phyloP scores from a whole-genome alignment of 1,140 invertebrate species.

The Dreissena polymorpha region DNA sequence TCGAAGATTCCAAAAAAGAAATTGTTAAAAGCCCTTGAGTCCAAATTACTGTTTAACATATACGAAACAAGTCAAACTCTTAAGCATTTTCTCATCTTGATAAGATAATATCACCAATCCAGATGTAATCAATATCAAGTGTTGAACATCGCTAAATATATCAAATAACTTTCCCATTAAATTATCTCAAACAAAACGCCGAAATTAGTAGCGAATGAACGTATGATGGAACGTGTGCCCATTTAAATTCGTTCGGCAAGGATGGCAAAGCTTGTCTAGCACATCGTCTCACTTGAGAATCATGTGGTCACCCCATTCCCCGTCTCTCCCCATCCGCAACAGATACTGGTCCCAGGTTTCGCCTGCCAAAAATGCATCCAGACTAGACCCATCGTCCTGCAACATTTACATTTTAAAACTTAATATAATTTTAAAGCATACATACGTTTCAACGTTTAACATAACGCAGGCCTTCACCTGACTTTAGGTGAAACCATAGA shows the following conservation, averaged over 20 bases:
- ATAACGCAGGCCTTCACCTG: too few species aligned
- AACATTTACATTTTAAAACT: neutral
- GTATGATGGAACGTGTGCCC: too few species aligned
- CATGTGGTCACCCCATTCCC: conserved; percentile 54
- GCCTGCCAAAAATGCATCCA: conserved; percentile 23
- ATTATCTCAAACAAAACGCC: neutral
- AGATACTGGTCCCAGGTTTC: conserved; percentile 37
- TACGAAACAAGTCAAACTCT: too few species aligned
- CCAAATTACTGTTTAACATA: too few species aligned
- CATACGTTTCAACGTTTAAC: too few species aligned
- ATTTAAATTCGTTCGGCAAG: too few species aligned
- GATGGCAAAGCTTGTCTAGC: too few species aligned
- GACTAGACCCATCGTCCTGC: conserved; percentile 32
- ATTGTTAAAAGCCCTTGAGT: too few species aligned
- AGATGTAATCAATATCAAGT: neutral
- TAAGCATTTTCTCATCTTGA: neutral
- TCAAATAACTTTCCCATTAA: neutral
- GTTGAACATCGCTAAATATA: neutral
- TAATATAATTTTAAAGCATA: too few species aligned
- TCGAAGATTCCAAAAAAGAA: too few species aligned
- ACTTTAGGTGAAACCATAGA: too few species aligned
- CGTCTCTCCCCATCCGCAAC: conserved; percentile 33
- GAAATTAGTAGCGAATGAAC: neutral
- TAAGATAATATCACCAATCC: neutral
- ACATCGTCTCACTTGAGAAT: conserved; percentile 20